These are phyloP conservation scores for Toxonevra muliebris DNA, from an alignment of 2,888 invertebrate species.

Conservation along the genomic window DNA sequence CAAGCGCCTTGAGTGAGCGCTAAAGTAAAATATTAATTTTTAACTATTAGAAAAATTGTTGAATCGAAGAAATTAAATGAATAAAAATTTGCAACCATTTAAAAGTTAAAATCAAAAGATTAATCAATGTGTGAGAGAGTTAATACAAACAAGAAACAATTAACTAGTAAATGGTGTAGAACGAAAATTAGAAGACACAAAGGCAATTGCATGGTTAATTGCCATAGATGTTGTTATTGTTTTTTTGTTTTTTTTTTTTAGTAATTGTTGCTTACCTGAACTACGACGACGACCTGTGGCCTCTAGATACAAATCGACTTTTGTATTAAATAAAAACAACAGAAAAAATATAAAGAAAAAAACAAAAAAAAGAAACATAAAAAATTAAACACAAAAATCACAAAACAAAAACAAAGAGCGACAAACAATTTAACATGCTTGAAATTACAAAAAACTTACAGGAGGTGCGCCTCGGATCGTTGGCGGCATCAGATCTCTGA, in stretches of 20 bases:
- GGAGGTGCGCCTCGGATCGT: conserved; percentile 54
- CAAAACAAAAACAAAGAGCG: conserved; percentile 34
- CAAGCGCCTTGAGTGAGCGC: conserved; percentile 46
- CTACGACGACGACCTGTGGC: conserved; percentile 64
- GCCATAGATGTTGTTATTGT: background rate
- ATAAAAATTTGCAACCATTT: background rate
- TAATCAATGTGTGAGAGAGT: background rate
- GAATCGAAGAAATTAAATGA: background rate
- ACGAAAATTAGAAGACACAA: too few relatives aligned
- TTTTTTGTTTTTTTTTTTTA: background rate
- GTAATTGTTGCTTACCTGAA: conserved; percentile 57
- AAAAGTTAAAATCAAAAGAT: too few relatives aligned
- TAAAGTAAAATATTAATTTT: conserved; percentile 6
- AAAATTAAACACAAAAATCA: conserved; percentile 31
- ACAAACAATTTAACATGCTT: conserved; percentile 26
- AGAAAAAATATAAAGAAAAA: conserved; percentile 39
- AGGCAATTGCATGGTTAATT: background rate
- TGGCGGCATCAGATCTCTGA: conserved; percentile 45
- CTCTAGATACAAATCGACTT: conserved; percentile 62
- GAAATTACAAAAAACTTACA: conserved; percentile 51
- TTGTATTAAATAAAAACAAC: conserved; percentile 35
- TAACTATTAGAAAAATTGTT: background rate
- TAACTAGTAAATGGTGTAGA: background rate
- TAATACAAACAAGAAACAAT: background rate
- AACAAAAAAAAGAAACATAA: conserved; percentile 24